These are phyloP conservation scores for Ips nitidus DNA, from an alignment of 1,140 invertebrate species.

Conservation along the genomic window DNA sequence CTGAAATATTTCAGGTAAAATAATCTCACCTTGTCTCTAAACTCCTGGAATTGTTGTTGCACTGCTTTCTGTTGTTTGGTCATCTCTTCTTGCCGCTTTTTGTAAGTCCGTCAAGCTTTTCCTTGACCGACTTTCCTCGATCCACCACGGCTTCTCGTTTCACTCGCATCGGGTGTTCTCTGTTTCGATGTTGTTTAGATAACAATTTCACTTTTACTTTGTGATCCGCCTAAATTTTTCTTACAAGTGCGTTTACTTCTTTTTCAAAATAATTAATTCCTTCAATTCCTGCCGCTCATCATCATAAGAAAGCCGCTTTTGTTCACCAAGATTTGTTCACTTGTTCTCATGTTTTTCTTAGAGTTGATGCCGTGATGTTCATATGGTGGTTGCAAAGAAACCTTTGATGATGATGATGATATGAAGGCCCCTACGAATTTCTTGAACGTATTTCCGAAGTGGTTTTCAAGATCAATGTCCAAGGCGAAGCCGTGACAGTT, in stretches of 20 bases:
- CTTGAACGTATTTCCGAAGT: too few relatives aligned
- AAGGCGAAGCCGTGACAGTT: too few relatives aligned
- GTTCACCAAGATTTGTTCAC: too few relatives aligned
- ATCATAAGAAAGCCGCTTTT: too few relatives aligned
- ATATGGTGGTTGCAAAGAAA: too few relatives aligned
- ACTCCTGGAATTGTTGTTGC: slow-evolving; percentile 65
- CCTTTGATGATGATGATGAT: too few relatives aligned
- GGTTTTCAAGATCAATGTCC: too few relatives aligned
- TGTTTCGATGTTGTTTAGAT: slow-evolving; percentile 79
- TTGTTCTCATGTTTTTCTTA: too few relatives aligned
- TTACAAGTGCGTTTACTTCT: slow-evolving; percentile 81
- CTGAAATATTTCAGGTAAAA: slow-evolving; percentile 29
- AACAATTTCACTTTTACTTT: slow-evolving; percentile 85
- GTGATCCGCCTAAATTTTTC: slow-evolving; percentile 75
- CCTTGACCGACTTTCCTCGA: slow-evolving; percentile 79
- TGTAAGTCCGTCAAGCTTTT: slow-evolving; percentile 70
- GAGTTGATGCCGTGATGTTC: too few relatives aligned
- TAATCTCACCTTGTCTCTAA: slow-evolving; percentile 67
- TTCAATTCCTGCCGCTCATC: too few relatives aligned
- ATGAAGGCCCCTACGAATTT: too few relatives aligned
- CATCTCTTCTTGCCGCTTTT: slow-evolving; percentile 73
- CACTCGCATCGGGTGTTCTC: slow-evolving; percentile 84
- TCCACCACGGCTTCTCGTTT: slow-evolving; percentile 80
- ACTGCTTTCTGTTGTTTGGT: slow-evolving; percentile 78
- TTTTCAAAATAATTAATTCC: slow-evolving; percentile 70